Base-by-base conservation (phyloP, 1,140 invertebrate genomes). In the Diorhabda elongata region DNA sequence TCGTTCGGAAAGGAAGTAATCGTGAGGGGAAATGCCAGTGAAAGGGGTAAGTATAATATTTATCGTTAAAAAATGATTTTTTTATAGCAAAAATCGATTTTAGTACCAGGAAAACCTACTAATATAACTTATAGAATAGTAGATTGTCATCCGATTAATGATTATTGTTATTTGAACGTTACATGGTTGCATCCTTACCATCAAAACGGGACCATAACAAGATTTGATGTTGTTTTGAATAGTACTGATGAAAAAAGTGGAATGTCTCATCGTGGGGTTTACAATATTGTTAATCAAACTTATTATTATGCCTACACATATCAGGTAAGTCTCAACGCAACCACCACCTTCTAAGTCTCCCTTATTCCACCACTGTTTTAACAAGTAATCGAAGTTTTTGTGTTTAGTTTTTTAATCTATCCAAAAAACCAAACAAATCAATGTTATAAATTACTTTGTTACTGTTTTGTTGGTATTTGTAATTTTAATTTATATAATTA, bases 141-240 rank as follows among this genome's bases (percentile, higher is more conserved):
- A 3, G 70, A 75, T 61, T 77, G 76, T 69, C 62, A 71, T 3
- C 42, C 68, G 5, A 64, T 7, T 45, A 63, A 59, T 0, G 75
- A 77, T 41, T 77, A 71, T 64, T 77, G 76, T 44, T 61, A 76
- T 61, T 69, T 77, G 58, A 77, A 76, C 66, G 64, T 77, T 5
- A 73, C 63, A 42, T 77, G 76, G 76, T 8, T 66, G 9, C 74
- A 77, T 66, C 76, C 76, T 0, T 73, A 73, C 66, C 26, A 74
- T 44, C 74, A 76, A 59, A 77, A 76, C 61, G 74, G 72, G 6
- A 74, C 74, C 7, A 77, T 77, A 7, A 69, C 67, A 9, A 62
- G 62, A 4, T 77, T 77, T 57, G 67, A 76, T 45, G 73, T 77
- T n/a, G 67, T 75, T 60, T 67, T 77, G 44, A 76, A 77, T 61